phyloP scores from a whole-genome alignment of 2,888 invertebrate genomes.

The Dromius quadrimaculatus region DNA sequence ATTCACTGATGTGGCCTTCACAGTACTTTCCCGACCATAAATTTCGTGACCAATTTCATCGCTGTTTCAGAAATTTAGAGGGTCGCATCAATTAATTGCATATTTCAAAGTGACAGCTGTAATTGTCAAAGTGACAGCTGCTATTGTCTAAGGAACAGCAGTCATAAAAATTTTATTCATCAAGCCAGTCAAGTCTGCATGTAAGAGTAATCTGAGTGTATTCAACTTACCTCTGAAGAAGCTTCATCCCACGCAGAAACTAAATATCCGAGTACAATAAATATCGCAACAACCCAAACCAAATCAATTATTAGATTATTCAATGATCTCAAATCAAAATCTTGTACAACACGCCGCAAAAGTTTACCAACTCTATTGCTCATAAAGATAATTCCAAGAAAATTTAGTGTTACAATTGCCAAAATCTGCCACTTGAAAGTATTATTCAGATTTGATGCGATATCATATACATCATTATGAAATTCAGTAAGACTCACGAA shows the following conservation, averaged over 20 bases:
- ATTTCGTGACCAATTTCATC: background rate
- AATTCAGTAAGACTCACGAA: background rate
- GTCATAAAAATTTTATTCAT: no score
- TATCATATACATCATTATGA: constrained; percentile 5
- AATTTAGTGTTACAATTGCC: constrained; percentile 13
- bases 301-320: background rate
- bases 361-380: constrained; percentile 7
- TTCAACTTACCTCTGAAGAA: constrained; percentile 3
- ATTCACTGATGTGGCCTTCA: no score
- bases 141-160: no score
- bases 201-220: no score
- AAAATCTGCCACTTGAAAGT: background rate
- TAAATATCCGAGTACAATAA: background rate
- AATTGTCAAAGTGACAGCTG: no score
- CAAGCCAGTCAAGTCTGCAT: no score
- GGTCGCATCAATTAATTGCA: background rate
- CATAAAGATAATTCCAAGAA: constrained; percentile 6
- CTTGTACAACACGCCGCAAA: background rate
- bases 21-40: no score
- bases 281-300: constrained; percentile 5
- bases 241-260: constrained; percentile 2
- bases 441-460: background rate
- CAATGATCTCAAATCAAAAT: background rate
- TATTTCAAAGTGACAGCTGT: no score
- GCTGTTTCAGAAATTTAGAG: background rate